phyloP scores from a whole-genome alignment of 2,888 invertebrate genomes.

The Anoplius nigerrimus region DNA sequence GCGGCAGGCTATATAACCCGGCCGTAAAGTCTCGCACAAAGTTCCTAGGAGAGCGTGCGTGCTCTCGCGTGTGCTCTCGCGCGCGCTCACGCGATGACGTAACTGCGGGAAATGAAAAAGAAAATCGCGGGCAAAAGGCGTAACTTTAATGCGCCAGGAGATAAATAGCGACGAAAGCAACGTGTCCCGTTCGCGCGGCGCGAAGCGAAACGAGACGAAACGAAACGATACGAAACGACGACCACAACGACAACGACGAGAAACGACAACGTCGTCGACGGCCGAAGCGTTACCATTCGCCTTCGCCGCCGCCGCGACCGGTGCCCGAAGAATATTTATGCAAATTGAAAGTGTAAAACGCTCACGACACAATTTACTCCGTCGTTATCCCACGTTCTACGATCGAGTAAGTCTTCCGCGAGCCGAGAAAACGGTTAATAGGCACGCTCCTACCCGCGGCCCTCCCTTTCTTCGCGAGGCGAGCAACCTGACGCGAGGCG shows the following conservation, averaged over 20 bases:
- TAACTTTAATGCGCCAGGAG: not conserved
- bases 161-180: too few species aligned
- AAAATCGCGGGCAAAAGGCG: constrained; percentile 12
- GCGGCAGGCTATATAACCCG: constrained; percentile 19
- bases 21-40: not conserved
- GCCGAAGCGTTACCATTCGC: constrained; percentile 25
- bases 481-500: constrained; percentile 18
- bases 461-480: constrained; percentile 3
- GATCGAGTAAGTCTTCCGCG: constrained; percentile 27
- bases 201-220: constrained; percentile 28
- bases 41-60: constrained; percentile 21
- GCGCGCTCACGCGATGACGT: constrained; percentile 36
- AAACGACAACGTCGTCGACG: not conserved
- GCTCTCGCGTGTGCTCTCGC: too few species aligned
- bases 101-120: constrained; percentile 24
- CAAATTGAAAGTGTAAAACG: constrained; percentile 49
- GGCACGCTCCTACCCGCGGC: not conserved
- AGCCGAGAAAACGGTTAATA: constrained; percentile 23
- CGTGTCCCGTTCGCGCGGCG: constrained; percentile 4
- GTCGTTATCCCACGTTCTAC: constrained; percentile 44
- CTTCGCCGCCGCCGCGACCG: constrained; percentile 7
- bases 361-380: constrained; percentile 43
- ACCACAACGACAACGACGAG: too few species aligned
- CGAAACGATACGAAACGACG: constrained; percentile 16
- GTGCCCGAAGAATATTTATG: constrained; percentile 50